Evolutionary conservation across 1,140 invertebrate genomes (phyloP).

Genomic region (Trichomalopsis sarcophagae): DNA sequence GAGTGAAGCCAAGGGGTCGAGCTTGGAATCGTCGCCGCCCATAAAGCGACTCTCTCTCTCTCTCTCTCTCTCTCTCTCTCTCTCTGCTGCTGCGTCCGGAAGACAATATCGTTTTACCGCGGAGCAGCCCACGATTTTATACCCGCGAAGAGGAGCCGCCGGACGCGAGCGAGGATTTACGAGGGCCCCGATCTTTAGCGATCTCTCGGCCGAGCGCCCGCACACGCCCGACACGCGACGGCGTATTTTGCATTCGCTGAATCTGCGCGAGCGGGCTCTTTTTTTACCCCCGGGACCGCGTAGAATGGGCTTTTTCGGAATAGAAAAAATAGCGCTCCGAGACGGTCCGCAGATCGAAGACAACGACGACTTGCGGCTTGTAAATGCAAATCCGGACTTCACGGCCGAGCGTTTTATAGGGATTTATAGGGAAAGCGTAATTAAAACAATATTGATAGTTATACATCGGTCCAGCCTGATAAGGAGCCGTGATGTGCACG

Average conservation of each 20-base stretch:
- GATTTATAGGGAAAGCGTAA: not conserved
- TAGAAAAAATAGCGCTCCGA: not conserved
- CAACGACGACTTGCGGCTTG: not conserved
- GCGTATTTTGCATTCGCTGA: slow-evolving; percentile 39
- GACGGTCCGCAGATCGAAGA: slow-evolving; percentile 6
- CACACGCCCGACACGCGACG: not conserved
- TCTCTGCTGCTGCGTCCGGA: slow-evolving; percentile 1
- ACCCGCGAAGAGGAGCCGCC: slow-evolving; percentile 9
- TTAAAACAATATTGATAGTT: slow-evolving; percentile 18
- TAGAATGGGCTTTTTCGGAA: not conserved
- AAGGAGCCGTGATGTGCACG: not conserved
- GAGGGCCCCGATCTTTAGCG: slow-evolving; percentile 33
- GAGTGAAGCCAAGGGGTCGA: slow-evolving; percentile 39
- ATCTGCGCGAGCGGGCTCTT: not conserved
- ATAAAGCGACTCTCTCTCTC: slow-evolving; percentile 7
- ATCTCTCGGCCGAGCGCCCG: not conserved
- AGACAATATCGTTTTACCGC: slow-evolving; percentile 46
- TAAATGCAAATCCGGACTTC: slow-evolving; percentile 4
- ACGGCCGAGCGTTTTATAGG: not conserved
- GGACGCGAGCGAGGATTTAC: slow-evolving; percentile 23
- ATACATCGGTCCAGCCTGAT: not conserved
- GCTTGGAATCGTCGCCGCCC: slow-evolving; percentile 1
- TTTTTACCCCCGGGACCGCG: not conserved
- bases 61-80: too few relatives aligned
- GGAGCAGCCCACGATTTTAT: slow-evolving; percentile 39